Evolutionary conservation across 2,797 vertebrate species (phyloP).

Genomic region (Melanotaenia nigrans): DNA sequence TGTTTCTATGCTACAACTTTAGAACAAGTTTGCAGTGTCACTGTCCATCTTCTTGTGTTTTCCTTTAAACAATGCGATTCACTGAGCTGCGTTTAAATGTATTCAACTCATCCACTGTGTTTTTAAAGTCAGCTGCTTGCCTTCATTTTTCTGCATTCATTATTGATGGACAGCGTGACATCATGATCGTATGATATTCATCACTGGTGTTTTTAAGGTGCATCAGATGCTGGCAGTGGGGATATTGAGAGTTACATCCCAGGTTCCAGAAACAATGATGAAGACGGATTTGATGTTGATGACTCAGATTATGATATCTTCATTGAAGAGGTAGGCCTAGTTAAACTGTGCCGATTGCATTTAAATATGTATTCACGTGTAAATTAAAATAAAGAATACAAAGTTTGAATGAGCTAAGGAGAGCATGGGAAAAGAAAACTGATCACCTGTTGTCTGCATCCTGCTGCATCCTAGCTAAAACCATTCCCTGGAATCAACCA

Average conservation of each 20-base stretch:
- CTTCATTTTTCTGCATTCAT: neutral
- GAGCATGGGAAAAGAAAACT: neutral
- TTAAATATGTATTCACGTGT: neutral
- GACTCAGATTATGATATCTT: constrained; percentile 92
- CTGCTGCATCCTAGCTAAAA: constrained; percentile 79
- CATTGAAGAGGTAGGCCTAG: constrained; percentile 88
- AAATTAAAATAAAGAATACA: neutral
- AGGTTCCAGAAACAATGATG: constrained; percentile 79
- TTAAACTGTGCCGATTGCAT: neutral
- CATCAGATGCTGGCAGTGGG: constrained; percentile 87
- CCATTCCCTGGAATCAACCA: constrained; percentile 83
- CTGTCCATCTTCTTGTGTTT: neutral
- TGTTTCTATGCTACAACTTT: neutral
- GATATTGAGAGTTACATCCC: constrained; percentile 83
- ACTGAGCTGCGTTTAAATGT: neutral
- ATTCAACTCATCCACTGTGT: neutral
- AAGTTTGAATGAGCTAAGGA: neutral
- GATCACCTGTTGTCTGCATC: neutral
- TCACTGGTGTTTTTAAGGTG: constrained; percentile 69
- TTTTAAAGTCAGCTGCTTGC: neutral
- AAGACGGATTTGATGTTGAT: constrained; percentile 86
- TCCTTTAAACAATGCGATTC: too few relatives aligned
- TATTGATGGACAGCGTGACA: neutral
- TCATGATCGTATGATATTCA: neutral
- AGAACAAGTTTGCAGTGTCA: neutral